phyloP scores from a whole-genome alignment of 2,797 vertebrate species.

The Diplodus puntazzo region DNA sequence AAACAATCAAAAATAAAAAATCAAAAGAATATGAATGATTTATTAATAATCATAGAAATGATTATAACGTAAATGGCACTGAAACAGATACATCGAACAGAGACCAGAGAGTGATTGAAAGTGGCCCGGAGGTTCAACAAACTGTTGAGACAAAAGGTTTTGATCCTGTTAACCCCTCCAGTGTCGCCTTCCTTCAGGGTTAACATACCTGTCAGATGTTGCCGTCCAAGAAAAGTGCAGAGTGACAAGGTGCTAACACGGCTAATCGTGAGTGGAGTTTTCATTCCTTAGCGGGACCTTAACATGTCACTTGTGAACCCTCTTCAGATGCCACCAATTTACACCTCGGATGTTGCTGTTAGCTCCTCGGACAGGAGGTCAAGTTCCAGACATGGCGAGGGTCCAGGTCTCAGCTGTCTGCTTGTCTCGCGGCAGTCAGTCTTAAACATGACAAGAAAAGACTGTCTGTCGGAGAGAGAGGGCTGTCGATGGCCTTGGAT shows the following conservation, averaged over 20 bases:
- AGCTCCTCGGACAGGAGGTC: conserved; percentile 1
- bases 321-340: conserved; percentile 44
- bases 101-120: neutral
- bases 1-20: neutral
- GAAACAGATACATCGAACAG: conserved; percentile 1
- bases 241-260: conserved; percentile 37
- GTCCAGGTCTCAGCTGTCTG: conserved; percentile 38
- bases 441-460: neutral
- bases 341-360: conserved; percentile 17
- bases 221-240: conserved; percentile 22
- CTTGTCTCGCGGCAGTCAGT: conserved; percentile 6
- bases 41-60: neutral
- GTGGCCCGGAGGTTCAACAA: neutral
- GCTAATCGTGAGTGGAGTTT: conserved; percentile 1
- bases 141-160: neutral
- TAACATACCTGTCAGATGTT: conserved; percentile 24
- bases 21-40: neutral
- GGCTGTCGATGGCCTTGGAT: too few relatives aligned
- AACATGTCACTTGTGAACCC: conserved; percentile 30
- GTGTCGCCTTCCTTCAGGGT: conserved; percentile 5
- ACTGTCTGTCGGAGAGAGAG: neutral
- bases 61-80: neutral
- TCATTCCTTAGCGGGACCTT: conserved; percentile 29
- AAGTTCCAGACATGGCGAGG: neutral
- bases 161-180: neutral